Conservation (phyloP, 2,113 vertebrate genomes). For the Crotalus tigris region DNA sequence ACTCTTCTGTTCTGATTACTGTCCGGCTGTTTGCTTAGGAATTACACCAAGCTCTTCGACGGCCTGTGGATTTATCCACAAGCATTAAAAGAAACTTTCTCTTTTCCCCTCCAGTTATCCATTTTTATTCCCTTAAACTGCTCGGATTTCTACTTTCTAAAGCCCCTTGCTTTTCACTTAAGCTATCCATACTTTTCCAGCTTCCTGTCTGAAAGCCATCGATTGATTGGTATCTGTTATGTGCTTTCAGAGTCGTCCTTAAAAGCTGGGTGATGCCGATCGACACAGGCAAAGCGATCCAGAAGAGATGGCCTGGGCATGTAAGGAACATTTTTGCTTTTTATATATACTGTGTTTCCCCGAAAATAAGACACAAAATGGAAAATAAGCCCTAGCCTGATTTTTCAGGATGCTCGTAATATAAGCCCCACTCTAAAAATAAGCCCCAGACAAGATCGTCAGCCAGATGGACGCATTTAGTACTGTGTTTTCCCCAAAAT, state of each 20-base stretch:
- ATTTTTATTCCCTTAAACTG: slow-evolving; percentile 42
- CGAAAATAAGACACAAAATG: too few relatives aligned
- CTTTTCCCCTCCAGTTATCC: neutral
- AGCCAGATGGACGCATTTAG: too few relatives aligned
- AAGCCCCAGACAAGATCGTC: too few relatives aligned
- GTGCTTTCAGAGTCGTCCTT: slow-evolving; percentile 45
- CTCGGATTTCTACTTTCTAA: slow-evolving; percentile 32
- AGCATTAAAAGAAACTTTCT: neutral
- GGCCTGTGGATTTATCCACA: neutral
- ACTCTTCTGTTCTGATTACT: neutral
- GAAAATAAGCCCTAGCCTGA: too few relatives aligned
- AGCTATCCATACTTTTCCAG: slow-evolving; percentile 30
- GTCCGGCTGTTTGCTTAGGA: neutral
- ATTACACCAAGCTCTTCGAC: neutral
- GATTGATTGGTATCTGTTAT: slow-evolving; percentile 32
- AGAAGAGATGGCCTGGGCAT: neutral
- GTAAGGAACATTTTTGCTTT: neutral
- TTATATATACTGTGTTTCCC: too few relatives aligned
- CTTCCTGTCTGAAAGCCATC: slow-evolving; percentile 30
- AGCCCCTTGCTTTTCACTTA: slow-evolving; percentile 31
- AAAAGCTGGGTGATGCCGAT: slow-evolving; percentile 21
- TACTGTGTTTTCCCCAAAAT: too few relatives aligned
- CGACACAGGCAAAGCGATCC: slow-evolving; percentile 47
- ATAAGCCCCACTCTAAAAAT: too few relatives aligned
- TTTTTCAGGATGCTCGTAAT: too few relatives aligned